These are phyloP conservation scores for Odontamblyopus rebecca DNA, from an alignment of 2,797 vertebrate species.

Conservation along the genomic window DNA sequence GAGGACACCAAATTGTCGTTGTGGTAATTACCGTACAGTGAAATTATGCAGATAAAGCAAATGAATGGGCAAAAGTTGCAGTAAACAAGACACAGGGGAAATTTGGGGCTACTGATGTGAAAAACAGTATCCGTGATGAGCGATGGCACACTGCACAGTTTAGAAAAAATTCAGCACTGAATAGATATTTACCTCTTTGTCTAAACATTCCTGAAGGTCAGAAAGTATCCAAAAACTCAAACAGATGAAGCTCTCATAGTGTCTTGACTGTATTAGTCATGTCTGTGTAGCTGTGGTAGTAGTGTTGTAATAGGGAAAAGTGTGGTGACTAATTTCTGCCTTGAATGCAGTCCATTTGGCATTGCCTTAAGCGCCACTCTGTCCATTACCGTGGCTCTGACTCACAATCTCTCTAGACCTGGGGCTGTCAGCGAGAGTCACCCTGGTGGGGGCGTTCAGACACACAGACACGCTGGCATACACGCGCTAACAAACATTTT, in stretches of 20 bases:
- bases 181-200: constrained; percentile 11
- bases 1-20: constrained; percentile 69
- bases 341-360: constrained; percentile 62
- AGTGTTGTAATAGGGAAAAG: constrained; percentile 42
- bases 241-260: constrained; percentile 34
- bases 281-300: constrained; percentile 39
- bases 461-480: constrained; percentile 32
- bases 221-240: constrained; percentile 31
- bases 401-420: constrained; percentile 66
- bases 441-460: constrained; percentile 31
- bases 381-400: constrained; percentile 65
- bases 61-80: constrained; percentile 60
- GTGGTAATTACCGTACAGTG: constrained; percentile 65
- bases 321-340: constrained; percentile 62
- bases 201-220: constrained; percentile 32
- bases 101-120: constrained; percentile 49
- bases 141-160: constrained; percentile 22
- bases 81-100: constrained; percentile 41
- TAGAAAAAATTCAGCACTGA: constrained; percentile 24
- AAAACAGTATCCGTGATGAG: constrained; percentile 25
- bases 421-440: constrained; percentile 59
- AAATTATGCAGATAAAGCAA: constrained; percentile 71
- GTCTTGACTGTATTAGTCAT: constrained; percentile 39
- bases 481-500: constrained; percentile 27
- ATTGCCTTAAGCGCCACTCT: constrained; percentile 46